Evolutionary conservation across 1,140 invertebrate genomes (phyloP), one percentile per base, ranked within the genome.

Genomic region (Anagrus nilaparvatae): DNA sequence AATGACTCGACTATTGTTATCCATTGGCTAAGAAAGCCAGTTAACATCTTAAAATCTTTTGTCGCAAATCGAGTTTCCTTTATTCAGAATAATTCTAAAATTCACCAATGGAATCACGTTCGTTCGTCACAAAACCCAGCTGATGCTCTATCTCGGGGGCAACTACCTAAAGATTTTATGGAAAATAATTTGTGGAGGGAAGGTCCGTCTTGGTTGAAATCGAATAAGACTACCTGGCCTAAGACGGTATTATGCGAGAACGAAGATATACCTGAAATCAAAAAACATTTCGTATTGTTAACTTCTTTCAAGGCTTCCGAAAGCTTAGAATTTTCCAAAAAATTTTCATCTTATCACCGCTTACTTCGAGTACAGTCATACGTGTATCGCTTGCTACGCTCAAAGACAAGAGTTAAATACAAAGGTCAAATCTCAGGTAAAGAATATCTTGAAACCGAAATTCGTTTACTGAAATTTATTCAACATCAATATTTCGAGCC

Each of bases 251-350:
- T 19, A 9, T n/a, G 16, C 12, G 52, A 44, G 3, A 21, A 36
- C 43, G 51, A 12, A 47, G 51, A 27, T 27, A 10, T 40, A 17
- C 24, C 20, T 3, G 40, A 30, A 20, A 14, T 23, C 21, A 13
- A 24, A 34, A 21, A 28, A 30, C n/a, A 21, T 3, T 13, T n/a
- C 25, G 30, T 29, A 7, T 40, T 25, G 19, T 23, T 14, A 17
- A 13, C n/a, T 3, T 20, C 7, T 3, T 19, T 30, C 2, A 8
- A 30, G 57, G 47, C 61, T 69, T 42, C 51, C 51, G 24, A 36
- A 50, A 30, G 32, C 12, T 7, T 4, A 9, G 30, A 48, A n/a
- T 3, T 40, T 19, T 21, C 34, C 3, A 10, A 7, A 10, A 19
- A 25, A 28, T 40, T 27, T 28, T 40, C 44, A 3, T 47, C 28